These are phyloP conservation scores for Bellardia bayeri DNA, from an alignment of 2,888 invertebrate species.

Conservation along the genomic window DNA sequence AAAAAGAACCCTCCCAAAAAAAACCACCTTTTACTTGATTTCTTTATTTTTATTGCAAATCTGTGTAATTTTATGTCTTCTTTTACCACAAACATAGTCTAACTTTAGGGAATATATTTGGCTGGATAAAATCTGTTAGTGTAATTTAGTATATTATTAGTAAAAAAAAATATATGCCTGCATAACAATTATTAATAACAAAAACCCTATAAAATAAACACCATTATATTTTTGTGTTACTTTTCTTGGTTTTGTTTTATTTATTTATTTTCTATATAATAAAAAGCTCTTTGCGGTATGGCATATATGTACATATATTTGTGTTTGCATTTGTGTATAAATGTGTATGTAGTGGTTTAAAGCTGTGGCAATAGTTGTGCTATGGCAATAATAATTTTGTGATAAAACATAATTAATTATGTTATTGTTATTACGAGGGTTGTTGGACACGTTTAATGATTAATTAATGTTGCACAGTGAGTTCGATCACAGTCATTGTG, in stretches of 20 bases:
- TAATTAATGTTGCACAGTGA: no score
- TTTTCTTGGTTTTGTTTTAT: not conserved
- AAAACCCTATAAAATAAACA: constrained; percentile 47
- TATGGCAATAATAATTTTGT: constrained; percentile 1
- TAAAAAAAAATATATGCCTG: constrained; percentile 32
- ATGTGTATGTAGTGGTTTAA: constrained; percentile 26
- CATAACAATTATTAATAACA: constrained; percentile 30
- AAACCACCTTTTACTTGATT: no score
- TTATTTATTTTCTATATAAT: constrained; percentile 5
- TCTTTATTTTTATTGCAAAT: constrained; percentile 5
- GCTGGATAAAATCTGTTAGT: not conserved
- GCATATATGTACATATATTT: no score
- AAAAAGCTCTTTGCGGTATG: not conserved
- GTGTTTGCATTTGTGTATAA: not conserved
- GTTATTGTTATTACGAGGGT: not conserved
- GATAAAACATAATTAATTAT: not conserved
- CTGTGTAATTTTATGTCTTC: constrained; percentile 25
- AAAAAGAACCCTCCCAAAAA: no score
- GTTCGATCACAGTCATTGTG: no score
- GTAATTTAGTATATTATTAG: constrained; percentile 22
- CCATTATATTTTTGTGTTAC: not conserved
- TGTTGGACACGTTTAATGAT: not conserved
- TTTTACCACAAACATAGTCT: not conserved
- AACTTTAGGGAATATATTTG: constrained; percentile 9
- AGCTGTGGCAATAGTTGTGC: constrained; percentile 4